Conservation (phyloP, 2,888 invertebrate genomes). For the Trichopria drosophilae region DNA sequence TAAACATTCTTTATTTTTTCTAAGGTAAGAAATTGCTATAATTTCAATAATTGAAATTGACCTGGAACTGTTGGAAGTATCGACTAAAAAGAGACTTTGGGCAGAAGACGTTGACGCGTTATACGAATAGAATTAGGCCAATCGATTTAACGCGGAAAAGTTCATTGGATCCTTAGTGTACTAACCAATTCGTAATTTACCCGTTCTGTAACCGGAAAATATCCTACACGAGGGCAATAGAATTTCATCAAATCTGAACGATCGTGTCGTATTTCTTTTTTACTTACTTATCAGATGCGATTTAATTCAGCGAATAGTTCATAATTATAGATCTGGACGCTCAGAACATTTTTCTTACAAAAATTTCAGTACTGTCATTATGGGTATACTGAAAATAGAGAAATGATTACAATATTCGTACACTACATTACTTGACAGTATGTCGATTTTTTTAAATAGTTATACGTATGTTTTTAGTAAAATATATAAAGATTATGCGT, state of each 20-base stretch:
- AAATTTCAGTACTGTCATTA: too few relatives aligned
- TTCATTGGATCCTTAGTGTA: constrained; percentile 41
- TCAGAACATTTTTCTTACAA: too few relatives aligned
- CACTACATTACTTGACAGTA: background rate
- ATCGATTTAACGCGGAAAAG: constrained; percentile 47
- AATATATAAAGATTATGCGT: too few relatives aligned
- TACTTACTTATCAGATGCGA: too few relatives aligned
- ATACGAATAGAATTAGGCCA: constrained; percentile 45
- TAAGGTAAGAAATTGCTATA: background rate
- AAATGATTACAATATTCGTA: background rate
- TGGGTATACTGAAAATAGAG: background rate
- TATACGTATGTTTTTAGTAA: background rate
- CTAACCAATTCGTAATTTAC: constrained; percentile 3
- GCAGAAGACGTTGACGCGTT: constrained; percentile 45
- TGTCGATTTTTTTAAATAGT: background rate
- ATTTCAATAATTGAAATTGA: constrained; percentile 2
- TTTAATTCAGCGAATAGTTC: too few relatives aligned
- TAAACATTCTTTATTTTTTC: too few relatives aligned
- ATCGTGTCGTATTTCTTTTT: too few relatives aligned
- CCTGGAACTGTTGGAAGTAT: background rate
- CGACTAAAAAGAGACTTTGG: constrained; percentile 32
- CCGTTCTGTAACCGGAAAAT: too few relatives aligned
- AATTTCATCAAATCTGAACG: too few relatives aligned
- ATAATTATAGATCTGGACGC: too few relatives aligned
- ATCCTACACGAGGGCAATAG: too few relatives aligned